Conservation (phyloP, 2,113 vertebrate species). For the Eublepharis macularius region DNA sequence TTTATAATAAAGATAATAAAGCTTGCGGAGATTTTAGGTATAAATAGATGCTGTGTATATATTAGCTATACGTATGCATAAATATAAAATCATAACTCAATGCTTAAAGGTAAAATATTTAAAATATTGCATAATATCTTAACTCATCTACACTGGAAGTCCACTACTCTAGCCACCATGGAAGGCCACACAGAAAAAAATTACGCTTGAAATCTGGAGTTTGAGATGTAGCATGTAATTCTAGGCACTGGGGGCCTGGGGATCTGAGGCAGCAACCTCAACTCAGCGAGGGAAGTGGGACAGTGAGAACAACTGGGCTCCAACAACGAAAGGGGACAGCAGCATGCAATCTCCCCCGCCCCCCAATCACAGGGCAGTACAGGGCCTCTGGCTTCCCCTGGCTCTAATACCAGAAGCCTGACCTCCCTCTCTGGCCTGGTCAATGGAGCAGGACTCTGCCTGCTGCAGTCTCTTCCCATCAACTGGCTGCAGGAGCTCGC, state of each 20-base stretch:
- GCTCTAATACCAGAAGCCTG: too few species aligned
- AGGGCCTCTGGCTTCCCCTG: too few species aligned
- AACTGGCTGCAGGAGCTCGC: background rate
- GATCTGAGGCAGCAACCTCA: too few species aligned
- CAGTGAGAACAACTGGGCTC: too few species aligned
- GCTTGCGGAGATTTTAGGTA: conserved; percentile 42
- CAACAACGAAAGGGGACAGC: conserved; percentile 5
- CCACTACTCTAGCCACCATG: conserved; percentile 38
- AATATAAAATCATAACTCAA: background rate
- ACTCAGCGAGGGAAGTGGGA: too few species aligned
- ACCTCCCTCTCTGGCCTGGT: too few species aligned
- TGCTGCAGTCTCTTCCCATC: background rate
- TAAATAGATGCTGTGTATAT: background rate
- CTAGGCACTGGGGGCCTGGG: too few species aligned
- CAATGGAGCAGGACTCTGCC: conserved; percentile 29
- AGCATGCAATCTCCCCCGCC: background rate
- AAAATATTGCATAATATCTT: background rate
- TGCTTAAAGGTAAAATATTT: background rate
- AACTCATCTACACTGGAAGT: background rate
- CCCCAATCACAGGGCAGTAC: too few species aligned
- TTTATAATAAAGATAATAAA: conserved; percentile 47
- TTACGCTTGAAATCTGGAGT: too few species aligned
- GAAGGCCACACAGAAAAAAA: background rate
- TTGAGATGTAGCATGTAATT: too few species aligned
- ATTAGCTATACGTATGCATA: conserved; percentile 15